A percentile compares a stretch with the other conserved stretches of the same genome.
Conservation (phyloP, 2,888 invertebrate species). For the Amphipoea oculea region DNA sequence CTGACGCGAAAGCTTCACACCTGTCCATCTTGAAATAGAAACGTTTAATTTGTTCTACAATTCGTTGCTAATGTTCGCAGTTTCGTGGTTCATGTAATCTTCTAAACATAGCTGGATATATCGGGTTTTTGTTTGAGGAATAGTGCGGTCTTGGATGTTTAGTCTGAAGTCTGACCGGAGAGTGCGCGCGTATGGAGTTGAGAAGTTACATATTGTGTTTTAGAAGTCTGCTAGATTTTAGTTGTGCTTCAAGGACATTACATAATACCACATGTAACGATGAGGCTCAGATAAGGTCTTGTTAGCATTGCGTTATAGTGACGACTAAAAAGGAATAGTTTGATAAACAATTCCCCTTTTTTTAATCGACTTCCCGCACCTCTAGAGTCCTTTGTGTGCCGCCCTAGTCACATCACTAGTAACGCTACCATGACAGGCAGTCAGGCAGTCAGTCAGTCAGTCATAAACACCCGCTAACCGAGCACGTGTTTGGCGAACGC, state of each 20-base stretch:
- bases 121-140: constrained; percentile 39
- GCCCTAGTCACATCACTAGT: no score
- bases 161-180: constrained; percentile 41
- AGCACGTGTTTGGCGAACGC: no score
- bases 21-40: constrained; percentile 66
- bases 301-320: not conserved
- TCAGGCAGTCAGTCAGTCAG: no score
- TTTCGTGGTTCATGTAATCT: constrained; percentile 32
- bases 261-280: not conserved
- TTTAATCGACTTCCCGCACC: not conserved
- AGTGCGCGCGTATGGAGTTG: constrained; percentile 34
- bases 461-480: no score
- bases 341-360: not conserved
- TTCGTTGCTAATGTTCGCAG: constrained; percentile 30
- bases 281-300: not conserved
- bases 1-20: constrained; percentile 62
- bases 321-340: not conserved
- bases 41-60: constrained; percentile 48
- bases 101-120: constrained; percentile 39
- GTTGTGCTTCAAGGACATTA: constrained; percentile 1
- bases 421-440: no score
- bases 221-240: not conserved
- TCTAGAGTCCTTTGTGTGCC: not conserved
- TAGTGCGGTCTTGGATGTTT: constrained; percentile 36
- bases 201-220: constrained; percentile 28